Evolutionary conservation across 1,140 invertebrate species (phyloP).

Genomic region (Pseudomyrmex concolor): DNA sequence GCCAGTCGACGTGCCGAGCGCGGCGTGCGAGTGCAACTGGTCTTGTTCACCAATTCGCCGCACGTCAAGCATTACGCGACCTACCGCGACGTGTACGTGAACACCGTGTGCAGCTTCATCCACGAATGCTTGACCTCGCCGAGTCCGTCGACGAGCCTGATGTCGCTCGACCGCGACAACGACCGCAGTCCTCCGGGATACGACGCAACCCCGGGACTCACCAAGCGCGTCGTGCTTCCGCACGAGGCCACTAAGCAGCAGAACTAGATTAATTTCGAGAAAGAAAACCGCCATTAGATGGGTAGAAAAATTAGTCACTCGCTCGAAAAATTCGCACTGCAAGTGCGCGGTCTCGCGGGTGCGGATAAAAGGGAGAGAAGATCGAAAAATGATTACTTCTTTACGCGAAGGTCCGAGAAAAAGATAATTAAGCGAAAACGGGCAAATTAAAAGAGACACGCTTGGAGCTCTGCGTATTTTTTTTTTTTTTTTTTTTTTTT

Average conservation of each 20-base stretch:
- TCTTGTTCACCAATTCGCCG: conserved; percentile 89
- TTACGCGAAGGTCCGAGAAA: too few species aligned
- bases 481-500: background rate
- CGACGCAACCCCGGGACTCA: conserved; percentile 63
- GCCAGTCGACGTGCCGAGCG: conserved; percentile 86
- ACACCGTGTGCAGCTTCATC: conserved; percentile 87
- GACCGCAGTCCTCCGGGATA: conserved; percentile 45
- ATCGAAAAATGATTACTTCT: conserved; percentile 24
- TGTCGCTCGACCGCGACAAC: conserved; percentile 41
- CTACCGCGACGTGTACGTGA: conserved; percentile 88
- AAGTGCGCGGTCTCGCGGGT: background rate
- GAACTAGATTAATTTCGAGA: conserved; percentile 48
- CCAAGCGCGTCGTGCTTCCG: conserved; percentile 76
- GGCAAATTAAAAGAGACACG: background rate
- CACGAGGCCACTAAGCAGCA: conserved; percentile 70
- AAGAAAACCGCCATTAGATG: conserved; percentile 23
- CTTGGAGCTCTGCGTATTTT: background rate
- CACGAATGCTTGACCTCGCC: conserved; percentile 84
- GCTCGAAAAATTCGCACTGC: conserved; percentile 9
- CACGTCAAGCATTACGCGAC: conserved; percentile 89
- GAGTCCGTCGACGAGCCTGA: conserved; percentile 19
- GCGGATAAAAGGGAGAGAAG: conserved; percentile 47
- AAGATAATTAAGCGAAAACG: background rate
- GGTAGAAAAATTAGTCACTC: conserved; percentile 35
- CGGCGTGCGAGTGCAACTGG: conserved; percentile 87